phyloP scores from a whole-genome alignment of 2,797 vertebrate genomes.

The Rhincodon typus region DNA sequence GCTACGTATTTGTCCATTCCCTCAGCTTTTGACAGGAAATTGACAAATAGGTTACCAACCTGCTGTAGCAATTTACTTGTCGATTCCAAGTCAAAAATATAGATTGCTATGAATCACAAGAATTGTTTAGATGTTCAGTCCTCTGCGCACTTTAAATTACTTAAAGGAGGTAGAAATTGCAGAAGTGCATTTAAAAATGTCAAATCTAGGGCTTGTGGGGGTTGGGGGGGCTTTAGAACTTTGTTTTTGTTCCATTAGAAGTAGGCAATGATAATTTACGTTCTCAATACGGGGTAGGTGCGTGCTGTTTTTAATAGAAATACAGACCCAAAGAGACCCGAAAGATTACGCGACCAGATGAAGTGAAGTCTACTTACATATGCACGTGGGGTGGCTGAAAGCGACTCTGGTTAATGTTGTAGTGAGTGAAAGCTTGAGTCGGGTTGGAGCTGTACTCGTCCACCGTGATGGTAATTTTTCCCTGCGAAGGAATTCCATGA shows the following conservation, averaged over 20 bases:
- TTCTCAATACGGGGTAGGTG: too few relatives aligned
- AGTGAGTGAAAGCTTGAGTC: slow-evolving; percentile 93
- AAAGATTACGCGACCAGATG: background rate
- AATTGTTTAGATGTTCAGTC: background rate
- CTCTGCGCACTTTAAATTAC: background rate
- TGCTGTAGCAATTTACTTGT: slow-evolving; percentile 17
- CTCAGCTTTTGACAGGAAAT: background rate
- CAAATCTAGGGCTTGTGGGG: background rate
- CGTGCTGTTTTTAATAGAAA: background rate
- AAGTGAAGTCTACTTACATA: slow-evolving; percentile 70
- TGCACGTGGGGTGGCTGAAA: slow-evolving; percentile 95
- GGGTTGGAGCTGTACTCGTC: slow-evolving; percentile 98
- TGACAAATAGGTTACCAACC: slow-evolving; percentile 29
- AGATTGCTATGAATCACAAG: slow-evolving; percentile 24
- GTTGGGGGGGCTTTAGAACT: background rate
- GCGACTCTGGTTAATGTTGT: slow-evolving; percentile 98
- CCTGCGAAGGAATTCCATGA: slow-evolving; percentile 85
- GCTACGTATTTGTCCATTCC: background rate
- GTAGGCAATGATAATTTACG: too few relatives aligned
- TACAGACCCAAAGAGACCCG: background rate
- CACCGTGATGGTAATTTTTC: slow-evolving; percentile 92
- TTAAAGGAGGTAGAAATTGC: background rate
- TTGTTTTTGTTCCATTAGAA: background rate
- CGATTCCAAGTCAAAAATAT: slow-evolving; percentile 2
- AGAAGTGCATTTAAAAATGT: background rate